These are phyloP conservation scores for Pelobates cultripes DNA, from an alignment of 2,797 vertebrate genomes.

Conservation along the genomic window DNA sequence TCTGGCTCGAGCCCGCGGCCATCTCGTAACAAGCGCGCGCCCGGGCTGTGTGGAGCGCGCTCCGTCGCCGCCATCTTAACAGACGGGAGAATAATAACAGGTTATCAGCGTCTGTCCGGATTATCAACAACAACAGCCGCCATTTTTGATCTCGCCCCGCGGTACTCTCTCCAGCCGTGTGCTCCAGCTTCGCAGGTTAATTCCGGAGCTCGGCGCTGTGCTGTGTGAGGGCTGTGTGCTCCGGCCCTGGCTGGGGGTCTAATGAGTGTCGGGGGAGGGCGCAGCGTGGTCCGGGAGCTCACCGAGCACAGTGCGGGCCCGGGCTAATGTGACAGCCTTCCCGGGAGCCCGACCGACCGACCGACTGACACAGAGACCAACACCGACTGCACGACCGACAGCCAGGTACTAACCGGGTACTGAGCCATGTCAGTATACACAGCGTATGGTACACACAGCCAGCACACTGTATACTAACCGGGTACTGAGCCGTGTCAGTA, in stretches of 20 bases:
- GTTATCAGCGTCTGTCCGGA: neutral
- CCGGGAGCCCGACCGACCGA: neutral
- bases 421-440: neutral
- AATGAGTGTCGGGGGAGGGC: conserved; percentile 44
- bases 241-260: conserved; percentile 60
- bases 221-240: conserved; percentile 41
- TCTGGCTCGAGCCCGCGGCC: too few species aligned
- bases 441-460: neutral
- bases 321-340: conserved; percentile 31
- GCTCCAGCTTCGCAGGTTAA: too few species aligned
- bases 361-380: neutral
- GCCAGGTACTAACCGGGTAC: neutral
- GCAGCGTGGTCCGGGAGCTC: conserved; percentile 20
- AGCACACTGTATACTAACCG: too few species aligned
- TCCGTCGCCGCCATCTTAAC: conserved; percentile 26
- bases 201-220: neutral
- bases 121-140: neutral
- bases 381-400: neutral
- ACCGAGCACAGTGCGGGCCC: conserved; percentile 33
- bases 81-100: conserved; percentile 13
- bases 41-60: conserved; percentile 4
- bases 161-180: neutral
- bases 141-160: neutral
- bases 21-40: conserved; percentile 10
- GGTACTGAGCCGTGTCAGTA: too few species aligned